Base-by-base conservation (phyloP, 2,797 vertebrate species). In the Corythornis leucogaster region DNA sequence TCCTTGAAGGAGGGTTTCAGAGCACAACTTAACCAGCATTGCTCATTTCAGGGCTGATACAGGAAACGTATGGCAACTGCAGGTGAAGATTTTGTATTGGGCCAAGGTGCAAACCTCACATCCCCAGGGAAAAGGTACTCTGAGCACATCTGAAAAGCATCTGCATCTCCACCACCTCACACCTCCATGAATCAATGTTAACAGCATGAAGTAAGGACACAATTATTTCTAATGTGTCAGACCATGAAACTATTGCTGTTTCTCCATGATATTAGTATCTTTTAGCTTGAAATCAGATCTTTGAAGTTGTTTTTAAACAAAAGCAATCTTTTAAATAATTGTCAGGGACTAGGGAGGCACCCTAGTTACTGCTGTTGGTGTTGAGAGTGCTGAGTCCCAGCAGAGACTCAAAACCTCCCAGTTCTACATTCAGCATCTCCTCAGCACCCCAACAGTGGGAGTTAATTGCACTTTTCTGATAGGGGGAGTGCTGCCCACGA, bases 1-100 rank as follows among this genome's bases (percentile, higher is more conserved):
- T 48, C 63, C 50, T 94, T 91, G 83, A 92, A 95, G 90, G 77
- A 87, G 86, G 67, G 13, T 48, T 94, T 92, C 57, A 76, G 59
- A 85, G 57, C 19, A 57, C 28, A 80, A 50, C 42, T 91, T 62
- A 67, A 87, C 81, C 45, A 91, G 26, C 3, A 0, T 54, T 81
- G 69, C 40, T 63, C 15, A 1, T 45, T 57, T 54, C 80, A 66
- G 57, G 74, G 79, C 12, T 21, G 61, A 38, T 25, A 21, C 1
- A 13, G 51, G 61, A 91, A 93, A 92, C 42, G 30, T 26, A 64
- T n/a, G 45, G 15, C 28, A 38, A 17, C 21, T 17, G 61, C 13
- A 53, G 63, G 66, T 33, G 26, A 68, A 75, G 62, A 15, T 80
- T 80, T 85, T 85, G 12, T 21, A 8, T 11, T 14, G 30, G 64